phyloP scores from a whole-genome alignment of 1,140 invertebrate genomes.

The Mactra quadrangularis region DNA sequence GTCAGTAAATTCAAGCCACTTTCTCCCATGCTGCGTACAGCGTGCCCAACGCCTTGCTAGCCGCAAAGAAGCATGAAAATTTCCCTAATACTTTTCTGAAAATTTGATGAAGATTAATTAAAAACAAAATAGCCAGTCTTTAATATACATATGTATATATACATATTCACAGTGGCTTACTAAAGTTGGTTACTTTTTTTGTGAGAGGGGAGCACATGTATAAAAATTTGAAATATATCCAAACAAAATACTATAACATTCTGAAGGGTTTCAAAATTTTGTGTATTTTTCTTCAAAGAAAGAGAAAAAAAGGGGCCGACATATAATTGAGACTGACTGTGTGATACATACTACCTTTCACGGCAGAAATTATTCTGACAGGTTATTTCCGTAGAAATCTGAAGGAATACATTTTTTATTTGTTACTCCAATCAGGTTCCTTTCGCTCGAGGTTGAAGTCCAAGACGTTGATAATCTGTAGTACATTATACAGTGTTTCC shows the following conservation, averaged over 20 bases:
- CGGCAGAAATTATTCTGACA: constrained; percentile 10
- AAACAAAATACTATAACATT: not conserved
- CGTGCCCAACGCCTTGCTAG: constrained; percentile 14
- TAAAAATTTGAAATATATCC: constrained; percentile 16
- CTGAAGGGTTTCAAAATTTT: constrained; percentile 1
- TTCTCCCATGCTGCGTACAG: not conserved
- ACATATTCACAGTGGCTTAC: too few species aligned
- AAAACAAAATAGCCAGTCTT: constrained; percentile 23
- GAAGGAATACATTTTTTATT: constrained; percentile 30
- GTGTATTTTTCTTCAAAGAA: not conserved
- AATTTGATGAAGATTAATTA: constrained; percentile 15
- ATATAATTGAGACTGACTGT: constrained; percentile 35
- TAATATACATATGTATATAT: not conserved
- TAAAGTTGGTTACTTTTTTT: not conserved
- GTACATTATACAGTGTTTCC: constrained; percentile 48
- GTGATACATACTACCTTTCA: constrained; percentile 35
- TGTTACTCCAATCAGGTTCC: constrained; percentile 41
- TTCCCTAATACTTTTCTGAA: constrained; percentile 35
- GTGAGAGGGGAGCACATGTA: too few species aligned
- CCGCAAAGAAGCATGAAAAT: constrained; percentile 25
- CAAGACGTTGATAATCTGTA: constrained; percentile 7
- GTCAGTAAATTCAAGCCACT: not conserved
- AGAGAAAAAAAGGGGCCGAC: constrained; percentile 1
- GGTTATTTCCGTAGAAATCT: not conserved
- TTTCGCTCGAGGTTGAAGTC: not conserved